Evolutionary conservation across 2,797 vertebrate species (phyloP).

Genomic region (Cuniculus paca): DNA sequence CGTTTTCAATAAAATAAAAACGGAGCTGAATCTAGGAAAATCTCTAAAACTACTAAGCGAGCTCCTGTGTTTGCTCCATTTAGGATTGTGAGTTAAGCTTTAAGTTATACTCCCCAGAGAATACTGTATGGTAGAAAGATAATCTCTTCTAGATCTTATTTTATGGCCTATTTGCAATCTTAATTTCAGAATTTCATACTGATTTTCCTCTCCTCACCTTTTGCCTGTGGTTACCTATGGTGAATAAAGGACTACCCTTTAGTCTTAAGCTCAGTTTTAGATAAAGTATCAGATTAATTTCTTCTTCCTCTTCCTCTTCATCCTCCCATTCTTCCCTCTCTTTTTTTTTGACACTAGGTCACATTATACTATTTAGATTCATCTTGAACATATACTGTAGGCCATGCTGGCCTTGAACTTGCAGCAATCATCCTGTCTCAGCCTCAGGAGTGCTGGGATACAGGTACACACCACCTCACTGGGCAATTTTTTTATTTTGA

Average conservation of each 20-base stretch:
- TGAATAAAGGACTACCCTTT: neutral
- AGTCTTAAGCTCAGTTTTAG: neutral
- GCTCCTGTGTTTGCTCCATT: neutral
- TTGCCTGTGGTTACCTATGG: neutral
- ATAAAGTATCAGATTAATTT: neutral
- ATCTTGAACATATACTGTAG: neutral
- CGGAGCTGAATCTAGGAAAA: neutral
- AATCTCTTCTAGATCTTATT: neutral
- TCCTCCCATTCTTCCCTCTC: no score
- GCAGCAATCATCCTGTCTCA: neutral
- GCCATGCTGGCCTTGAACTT: neutral
- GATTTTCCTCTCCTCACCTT: neutral
- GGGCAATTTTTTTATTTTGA: neutral
- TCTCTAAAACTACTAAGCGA: neutral
- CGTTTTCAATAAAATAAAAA: neutral
- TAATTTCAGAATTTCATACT: neutral
- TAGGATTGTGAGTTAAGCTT: neutral
- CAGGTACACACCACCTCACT: neutral
- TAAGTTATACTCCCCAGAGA: neutral
- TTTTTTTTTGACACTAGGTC: neutral
- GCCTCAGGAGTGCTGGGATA: neutral
- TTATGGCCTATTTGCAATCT: neutral
- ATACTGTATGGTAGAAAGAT: neutral
- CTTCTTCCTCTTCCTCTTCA: neutral
- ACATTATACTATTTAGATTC: neutral